Percentiles rank a stretch among this genome's conserved stretches.
These are phyloP conservation scores for Rhopalosiphum nymphaeae DNA, from an alignment of 2,888 invertebrate species.

Conservation along the genomic window DNA sequence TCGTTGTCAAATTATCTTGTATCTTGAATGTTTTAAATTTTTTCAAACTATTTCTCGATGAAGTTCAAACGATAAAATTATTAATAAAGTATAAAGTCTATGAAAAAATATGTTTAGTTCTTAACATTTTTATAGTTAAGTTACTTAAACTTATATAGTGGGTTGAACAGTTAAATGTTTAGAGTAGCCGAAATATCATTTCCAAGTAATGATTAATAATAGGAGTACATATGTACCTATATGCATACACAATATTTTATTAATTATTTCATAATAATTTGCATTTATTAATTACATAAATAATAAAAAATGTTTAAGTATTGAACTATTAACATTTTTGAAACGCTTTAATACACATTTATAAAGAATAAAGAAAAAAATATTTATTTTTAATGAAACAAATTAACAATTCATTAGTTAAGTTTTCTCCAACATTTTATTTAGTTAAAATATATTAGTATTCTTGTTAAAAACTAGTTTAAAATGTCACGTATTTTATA, in stretches of 20 bases:
- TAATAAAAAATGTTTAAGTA: background rate
- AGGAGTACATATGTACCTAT: background rate
- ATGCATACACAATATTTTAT: background rate
- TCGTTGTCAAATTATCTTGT: background rate
- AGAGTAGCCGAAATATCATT: background rate
- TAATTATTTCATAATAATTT: background rate
- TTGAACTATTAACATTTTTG: background rate
- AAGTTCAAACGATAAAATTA: background rate
- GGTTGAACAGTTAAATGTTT: background rate
- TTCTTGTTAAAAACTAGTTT: background rate
- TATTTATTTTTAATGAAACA: background rate
- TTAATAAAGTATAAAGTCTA: background rate
- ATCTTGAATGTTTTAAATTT: background rate
- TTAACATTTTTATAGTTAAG: background rate
- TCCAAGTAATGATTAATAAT: background rate
- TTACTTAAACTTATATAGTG: background rate
- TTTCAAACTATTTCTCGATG: background rate
- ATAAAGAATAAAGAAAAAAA: background rate
- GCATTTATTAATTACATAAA: background rate
- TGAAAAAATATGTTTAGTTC: background rate
- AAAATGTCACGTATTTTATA: background rate
- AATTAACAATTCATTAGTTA: background rate
- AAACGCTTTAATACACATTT: background rate
- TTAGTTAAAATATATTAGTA: background rate
- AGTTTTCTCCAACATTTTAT: constrained; percentile 13